These are phyloP conservation scores for Ramphastos sulfuratus DNA, from an alignment of 2,113 vertebrate genomes.

Conservation along the genomic window DNA sequence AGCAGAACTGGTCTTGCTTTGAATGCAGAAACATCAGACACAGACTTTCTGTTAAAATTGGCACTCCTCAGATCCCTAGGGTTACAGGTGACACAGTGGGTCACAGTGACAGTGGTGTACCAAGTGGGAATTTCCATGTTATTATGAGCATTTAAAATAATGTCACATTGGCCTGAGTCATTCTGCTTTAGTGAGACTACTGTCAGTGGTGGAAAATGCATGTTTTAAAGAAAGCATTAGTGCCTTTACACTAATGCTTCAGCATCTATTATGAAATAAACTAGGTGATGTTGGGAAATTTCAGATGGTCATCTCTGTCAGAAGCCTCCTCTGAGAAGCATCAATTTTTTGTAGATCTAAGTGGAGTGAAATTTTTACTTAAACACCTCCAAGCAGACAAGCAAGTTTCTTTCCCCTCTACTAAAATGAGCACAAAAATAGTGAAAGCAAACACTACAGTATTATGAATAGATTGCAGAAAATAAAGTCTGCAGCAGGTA, in stretches of 20 bases:
- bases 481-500: not conserved
- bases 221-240: not conserved
- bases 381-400: not conserved
- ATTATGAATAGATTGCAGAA: not conserved
- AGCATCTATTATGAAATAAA: not conserved
- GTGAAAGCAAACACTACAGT: not conserved
- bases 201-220: not conserved
- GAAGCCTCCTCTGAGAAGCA: not conserved
- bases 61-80: not conserved
- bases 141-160: not conserved
- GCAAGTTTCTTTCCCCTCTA: not conserved
- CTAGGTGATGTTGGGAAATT: not conserved
- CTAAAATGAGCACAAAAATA: not conserved
- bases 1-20: not conserved
- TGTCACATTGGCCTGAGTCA: fast-evolving
- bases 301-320: not conserved
- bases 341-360: not conserved
- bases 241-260: not conserved
- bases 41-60: not conserved
- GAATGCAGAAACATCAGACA: not conserved
- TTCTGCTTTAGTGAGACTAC: not conserved
- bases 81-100: not conserved
- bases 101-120: not conserved
- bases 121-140: not conserved
- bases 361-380: not conserved